Conservation (phyloP, 1,140 invertebrate species). For the Cydia pomonella region DNA sequence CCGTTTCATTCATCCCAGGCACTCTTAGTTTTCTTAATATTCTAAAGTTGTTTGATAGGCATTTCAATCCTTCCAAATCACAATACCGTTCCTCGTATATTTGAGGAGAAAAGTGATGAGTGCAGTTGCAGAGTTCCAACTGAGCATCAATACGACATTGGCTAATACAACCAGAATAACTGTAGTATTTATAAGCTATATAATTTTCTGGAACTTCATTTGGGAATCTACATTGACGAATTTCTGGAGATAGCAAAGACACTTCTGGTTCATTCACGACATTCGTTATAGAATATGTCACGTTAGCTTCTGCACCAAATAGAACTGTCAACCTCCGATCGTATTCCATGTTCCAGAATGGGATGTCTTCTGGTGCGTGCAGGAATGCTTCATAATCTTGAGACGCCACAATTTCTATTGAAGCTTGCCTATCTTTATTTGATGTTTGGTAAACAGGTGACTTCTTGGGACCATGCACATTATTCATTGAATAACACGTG, state of each 20-base stretch:
- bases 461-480: slow-evolving; percentile 78
- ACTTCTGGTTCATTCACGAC: slow-evolving; percentile 84
- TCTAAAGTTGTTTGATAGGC: slow-evolving; percentile 82
- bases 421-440: slow-evolving; percentile 73
- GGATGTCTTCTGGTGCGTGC: slow-evolving; percentile 85
- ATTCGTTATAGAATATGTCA: slow-evolving; percentile 82
- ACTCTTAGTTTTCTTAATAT: slow-evolving; percentile 78
- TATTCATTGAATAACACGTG: slow-evolving; percentile 84
- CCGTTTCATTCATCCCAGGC: slow-evolving; percentile 76
- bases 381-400: slow-evolving; percentile 83
- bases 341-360: slow-evolving; percentile 83
- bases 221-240: slow-evolving; percentile 83
- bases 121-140: slow-evolving; percentile 82
- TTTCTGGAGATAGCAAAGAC: slow-evolving; percentile 71
- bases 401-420: slow-evolving; percentile 77
- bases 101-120: slow-evolving; percentile 82
- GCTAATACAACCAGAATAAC: slow-evolving; percentile 84
- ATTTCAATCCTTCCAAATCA: slow-evolving; percentile 82
- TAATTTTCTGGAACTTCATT: slow-evolving; percentile 78
- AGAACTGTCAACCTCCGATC: slow-evolving; percentile 77
- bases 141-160: slow-evolving; percentile 83
- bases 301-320: slow-evolving; percentile 68
- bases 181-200: slow-evolving; percentile 81
- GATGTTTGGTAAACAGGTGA: slow-evolving; percentile 48
- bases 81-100: slow-evolving; percentile 72